phyloP scores from a whole-genome alignment of 1,140 invertebrate species.

The Aphaenogaster ashmeadi region DNA sequence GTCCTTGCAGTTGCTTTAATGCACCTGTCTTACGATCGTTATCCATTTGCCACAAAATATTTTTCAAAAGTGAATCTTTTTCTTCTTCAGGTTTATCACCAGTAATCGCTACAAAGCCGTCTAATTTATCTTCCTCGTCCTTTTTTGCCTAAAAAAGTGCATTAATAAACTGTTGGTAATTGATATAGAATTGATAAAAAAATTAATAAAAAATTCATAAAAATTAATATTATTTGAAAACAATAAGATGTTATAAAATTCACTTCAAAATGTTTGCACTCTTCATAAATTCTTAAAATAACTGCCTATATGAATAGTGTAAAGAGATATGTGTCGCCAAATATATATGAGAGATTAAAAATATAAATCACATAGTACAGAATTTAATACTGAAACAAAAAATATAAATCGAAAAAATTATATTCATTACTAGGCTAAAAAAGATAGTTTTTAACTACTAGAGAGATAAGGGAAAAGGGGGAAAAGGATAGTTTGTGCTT shows the following conservation, averaged over 20 bases:
- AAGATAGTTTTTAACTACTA: not conserved
- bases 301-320: not conserved
- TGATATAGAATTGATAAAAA: constrained; percentile 10
- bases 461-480: not conserved
- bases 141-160: constrained; percentile 85
- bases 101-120: constrained; percentile 88
- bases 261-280: not conserved
- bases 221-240: constrained; percentile 29
- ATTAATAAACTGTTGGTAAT: not conserved
- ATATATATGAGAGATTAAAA: not conserved
- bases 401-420: not conserved
- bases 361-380: not conserved
- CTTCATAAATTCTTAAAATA: not conserved
- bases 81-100: constrained; percentile 88
- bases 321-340: not conserved
- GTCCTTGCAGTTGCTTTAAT: constrained; percentile 95
- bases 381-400: constrained; percentile 13
- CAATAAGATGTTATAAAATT: constrained; percentile 12
- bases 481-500: not conserved
- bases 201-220: not conserved
- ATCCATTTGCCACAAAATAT: constrained; percentile 94
- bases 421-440: not conserved
- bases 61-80: constrained; percentile 89
- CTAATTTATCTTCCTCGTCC: constrained; percentile 88
- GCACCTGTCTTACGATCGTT: constrained; percentile 93